Base-by-base conservation (phyloP, 2,888 invertebrate species). In the Drosophila maculinotata region DNA sequence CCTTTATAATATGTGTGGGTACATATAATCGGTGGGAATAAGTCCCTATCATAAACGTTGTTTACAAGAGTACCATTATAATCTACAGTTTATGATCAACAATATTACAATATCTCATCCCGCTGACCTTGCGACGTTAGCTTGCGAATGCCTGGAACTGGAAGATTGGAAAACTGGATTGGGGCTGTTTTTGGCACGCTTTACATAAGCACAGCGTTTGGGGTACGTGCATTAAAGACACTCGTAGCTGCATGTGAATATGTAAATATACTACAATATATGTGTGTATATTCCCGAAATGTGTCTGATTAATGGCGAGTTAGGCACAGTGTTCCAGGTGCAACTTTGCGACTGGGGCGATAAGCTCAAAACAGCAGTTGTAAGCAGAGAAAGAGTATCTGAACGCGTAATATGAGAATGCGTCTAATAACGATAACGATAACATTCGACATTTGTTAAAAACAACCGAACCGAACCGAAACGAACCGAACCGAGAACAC, bases 121-220 rank as follows among this genome's bases (percentile, higher is more conserved):
- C 54, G 42, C 26, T 69, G 59, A 77, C 63, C 84, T 77, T 80
- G 65, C 26, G 17, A 31, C 17, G 17, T 28, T 20, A 1, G 17
- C 15, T 42, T 12, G 35, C 59, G 20, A 30, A 23, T 60, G 42
- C 8, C 33, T 63, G 38, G 15, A 53, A 9, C 31, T 45, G 30
- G 15, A 5, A 41, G 36, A 41, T 30, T 31, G 28, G 14, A 14
- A 9, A 15, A 12, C 20, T 26, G 5, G 17, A 30, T 28, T 41
- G 28, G 26, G 12, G 31, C 8, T 36, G n/a, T 30, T 53, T 49
- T 56, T 58, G 75, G 66, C 69, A 68, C 53, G 45, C 75, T 72
- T 77, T 74, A 65, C 39, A 68, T 45, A 79, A 79, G 57, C 15
- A 42, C 28, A 38, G 56, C 31, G 25, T 14, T n/a, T 9, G n/a